Percentiles rank a stretch among this genome's conserved stretches.
Conservation (phyloP, 92 coral and sea anemone genomes). For the Micromussa lordhowensis region DNA sequence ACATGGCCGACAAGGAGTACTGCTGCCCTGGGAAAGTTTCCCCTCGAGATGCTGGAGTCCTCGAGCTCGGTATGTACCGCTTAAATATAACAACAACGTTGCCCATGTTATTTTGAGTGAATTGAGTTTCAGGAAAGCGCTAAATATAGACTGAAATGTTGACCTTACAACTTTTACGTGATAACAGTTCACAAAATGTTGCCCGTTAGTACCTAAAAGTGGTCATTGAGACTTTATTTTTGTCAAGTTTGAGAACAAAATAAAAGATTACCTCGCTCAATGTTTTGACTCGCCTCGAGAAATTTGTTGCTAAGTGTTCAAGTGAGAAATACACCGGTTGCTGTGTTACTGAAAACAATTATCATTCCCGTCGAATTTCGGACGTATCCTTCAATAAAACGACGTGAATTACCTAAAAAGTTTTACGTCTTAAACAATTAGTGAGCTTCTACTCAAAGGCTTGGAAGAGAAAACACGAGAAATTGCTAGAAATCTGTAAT, state of each 20-base stretch:
- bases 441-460: background rate
- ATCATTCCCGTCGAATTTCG: background rate
- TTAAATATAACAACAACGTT: background rate
- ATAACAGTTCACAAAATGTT: conserved; percentile 1
- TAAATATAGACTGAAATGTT: conserved; percentile 25
- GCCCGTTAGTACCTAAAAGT: background rate
- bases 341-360: background rate
- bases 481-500: background rate
- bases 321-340: conserved; percentile 8
- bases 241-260: background rate
- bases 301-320: background rate
- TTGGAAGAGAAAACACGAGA: background rate
- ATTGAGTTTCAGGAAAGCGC: conserved; percentile 20
- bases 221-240: background rate
- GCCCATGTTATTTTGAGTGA: background rate
- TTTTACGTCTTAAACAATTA: background rate
- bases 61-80: conserved; percentile 82
- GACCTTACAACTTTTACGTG: conserved; percentile 12
- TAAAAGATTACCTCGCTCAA: background rate
- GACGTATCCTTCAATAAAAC: background rate
- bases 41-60: conserved; percentile 84
- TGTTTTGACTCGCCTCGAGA: background rate
- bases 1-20: conserved; percentile 92
- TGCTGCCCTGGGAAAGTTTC: conserved; percentile 85
- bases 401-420: background rate